These are phyloP conservation scores for Diplosoma virens DNA, from an alignment of 23 tunicate genomes.

Conservation along the genomic window DNA sequence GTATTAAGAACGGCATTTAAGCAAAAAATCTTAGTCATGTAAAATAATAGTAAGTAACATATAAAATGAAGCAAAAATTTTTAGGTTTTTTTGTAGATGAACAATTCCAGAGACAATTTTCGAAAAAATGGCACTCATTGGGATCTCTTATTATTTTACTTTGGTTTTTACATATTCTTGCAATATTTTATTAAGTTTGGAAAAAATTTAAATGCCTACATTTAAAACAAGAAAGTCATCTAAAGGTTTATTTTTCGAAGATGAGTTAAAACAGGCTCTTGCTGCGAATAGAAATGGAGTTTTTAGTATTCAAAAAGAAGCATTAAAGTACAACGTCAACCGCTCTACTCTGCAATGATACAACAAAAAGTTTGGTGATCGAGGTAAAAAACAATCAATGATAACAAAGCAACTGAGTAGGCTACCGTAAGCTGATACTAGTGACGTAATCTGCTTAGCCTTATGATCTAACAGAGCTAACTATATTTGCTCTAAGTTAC, in stretches of 20 bases:
- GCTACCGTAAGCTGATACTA: too few relatives aligned
- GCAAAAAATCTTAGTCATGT: conserved; percentile 7
- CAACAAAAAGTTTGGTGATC: background rate
- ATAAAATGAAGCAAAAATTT: background rate
- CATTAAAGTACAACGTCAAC: background rate
- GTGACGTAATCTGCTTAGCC: too few relatives aligned
- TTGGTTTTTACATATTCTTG: too few relatives aligned
- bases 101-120: background rate
- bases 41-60: background rate
- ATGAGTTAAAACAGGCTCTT: conserved; percentile 5
- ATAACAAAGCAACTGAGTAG: conserved; percentile 29
- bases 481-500: too few relatives aligned
- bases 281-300: background rate
- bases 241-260: too few relatives aligned
- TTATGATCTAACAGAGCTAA: too few relatives aligned
- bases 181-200: too few relatives aligned
- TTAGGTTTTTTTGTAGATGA: background rate
- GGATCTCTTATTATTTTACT: background rate
- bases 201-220: too few relatives aligned
- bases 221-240: too few relatives aligned
- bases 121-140: background rate
- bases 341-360: conserved; percentile 9
- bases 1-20: background rate
- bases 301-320: conserved; percentile 1
- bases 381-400: conserved; percentile 4